Evolutionary conservation across 2,113 vertebrate species (phyloP), one percentile per base, ranked within the genome.

Genomic region (Nibea albiflora): DNA sequence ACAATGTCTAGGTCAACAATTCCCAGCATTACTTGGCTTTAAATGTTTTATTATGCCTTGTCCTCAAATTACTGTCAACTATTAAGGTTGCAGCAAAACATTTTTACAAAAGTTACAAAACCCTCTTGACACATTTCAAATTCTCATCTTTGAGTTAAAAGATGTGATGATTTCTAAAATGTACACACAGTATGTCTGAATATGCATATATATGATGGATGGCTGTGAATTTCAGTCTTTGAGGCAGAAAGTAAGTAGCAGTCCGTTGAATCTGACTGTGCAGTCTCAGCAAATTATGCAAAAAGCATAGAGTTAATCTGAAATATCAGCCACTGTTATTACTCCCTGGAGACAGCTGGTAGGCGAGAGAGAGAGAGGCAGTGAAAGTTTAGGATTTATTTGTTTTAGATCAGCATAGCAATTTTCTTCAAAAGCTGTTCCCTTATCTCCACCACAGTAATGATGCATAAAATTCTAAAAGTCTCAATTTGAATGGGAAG

Each of bases 301-400:
- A 46, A 83, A 79, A 16, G 31, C 60, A 50, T 50, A 26, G 50
- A 71, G 35, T 68, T 76, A 52, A 85, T 82, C 52, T 80, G 16
- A 61, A 73, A 70, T 61, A 75, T 84, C 66, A 67, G 20, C 66
- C 65, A 85, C 22, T 58, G 19, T 84, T 88, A 73, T 74, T 72
- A 53, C 61, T 80, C 70, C 72, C 74, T 11, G 1, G 17, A 78
- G 42, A 76, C 74, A 65, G 74, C 82, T 81, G 66, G 50, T 47
- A 42, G 62, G 52, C 15, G 12, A 28, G 9, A 20, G 53, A 26
- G 14, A 61, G 24, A 31, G 24, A 49, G 14, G 19, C 44, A 66
- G 61, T 46, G 31, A 69, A 64, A 50, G 42, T 87, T 78, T 69
- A 9, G 14, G 42, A 85, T 90, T 62, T 84, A 83, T 88, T 87